A percentile compares a stretch with the other conserved stretches of the same genome.
Evolutionary conservation across 2,113 vertebrate genomes (phyloP).

Genomic region (Pygathrix nemaeus): DNA sequence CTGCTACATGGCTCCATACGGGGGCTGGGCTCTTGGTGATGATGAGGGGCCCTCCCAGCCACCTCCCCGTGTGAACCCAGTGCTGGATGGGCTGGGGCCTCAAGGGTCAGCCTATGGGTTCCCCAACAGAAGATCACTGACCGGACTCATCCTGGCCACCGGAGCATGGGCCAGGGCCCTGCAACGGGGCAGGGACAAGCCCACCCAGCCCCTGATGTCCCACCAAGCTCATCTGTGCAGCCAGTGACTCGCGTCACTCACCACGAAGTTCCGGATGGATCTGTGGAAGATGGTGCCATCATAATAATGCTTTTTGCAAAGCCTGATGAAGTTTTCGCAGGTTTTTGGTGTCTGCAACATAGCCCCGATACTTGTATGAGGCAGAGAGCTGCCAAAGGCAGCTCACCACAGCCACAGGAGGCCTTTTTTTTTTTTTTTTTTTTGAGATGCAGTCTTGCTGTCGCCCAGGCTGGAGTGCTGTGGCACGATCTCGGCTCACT

Average conservation of each 20-base stretch:
- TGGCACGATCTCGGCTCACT: too few species aligned
- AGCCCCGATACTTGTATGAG: neutral
- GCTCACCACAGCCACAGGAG: neutral
- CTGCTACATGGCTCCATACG: too few species aligned
- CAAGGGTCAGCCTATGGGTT: neutral
- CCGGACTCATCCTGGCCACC: neutral
- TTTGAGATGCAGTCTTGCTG: too few species aligned
- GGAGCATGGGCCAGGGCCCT: neutral
- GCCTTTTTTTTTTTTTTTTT: too few species aligned
- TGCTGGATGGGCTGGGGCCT: neutral
- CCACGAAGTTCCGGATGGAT: constrained; percentile 98
- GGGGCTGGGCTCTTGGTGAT: too few species aligned
- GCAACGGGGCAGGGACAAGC: neutral
- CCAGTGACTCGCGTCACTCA: constrained; percentile 72
- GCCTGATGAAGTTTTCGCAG: constrained; percentile 95
- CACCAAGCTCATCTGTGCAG: neutral
- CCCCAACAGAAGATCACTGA: neutral
- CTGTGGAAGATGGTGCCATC: constrained; percentile 95
- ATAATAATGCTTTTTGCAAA: constrained; percentile 96
- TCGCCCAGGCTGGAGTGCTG: too few species aligned
- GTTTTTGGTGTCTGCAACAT: constrained; percentile 92
- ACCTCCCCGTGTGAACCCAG: neutral
- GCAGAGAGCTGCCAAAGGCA: fast-evolving
- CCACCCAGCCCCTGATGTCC: neutral
- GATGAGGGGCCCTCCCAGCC: neutral